These are phyloP conservation scores for Accipiter virgatus DNA, from an alignment of 2,113 vertebrate genomes.

Conservation along the genomic window DNA sequence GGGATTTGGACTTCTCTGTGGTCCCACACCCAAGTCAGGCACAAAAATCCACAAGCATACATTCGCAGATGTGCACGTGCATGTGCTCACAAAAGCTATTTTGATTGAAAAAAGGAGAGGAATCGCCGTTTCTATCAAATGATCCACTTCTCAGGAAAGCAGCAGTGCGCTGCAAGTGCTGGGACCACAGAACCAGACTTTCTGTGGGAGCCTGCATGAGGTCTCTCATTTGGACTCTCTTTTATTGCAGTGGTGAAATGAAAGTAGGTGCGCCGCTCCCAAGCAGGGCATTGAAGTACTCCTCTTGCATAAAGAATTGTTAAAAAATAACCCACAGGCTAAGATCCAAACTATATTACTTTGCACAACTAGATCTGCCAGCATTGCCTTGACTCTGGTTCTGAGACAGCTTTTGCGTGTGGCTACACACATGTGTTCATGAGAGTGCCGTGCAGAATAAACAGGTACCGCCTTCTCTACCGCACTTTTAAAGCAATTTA, in stretches of 20 bases:
- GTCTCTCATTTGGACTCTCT: neutral
- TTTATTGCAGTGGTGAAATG: neutral
- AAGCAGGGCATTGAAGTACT: neutral
- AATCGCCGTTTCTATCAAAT: neutral
- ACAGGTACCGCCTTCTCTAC: neutral
- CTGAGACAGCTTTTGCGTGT: neutral
- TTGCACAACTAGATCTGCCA: neutral
- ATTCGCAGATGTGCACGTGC: neutral
- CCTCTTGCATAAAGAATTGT: neutral
- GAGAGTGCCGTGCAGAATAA: neutral
- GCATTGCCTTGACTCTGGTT: neutral
- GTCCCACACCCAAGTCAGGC: slow-evolving; percentile 42
- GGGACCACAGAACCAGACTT: neutral
- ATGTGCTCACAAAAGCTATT: neutral
- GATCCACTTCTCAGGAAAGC: neutral
- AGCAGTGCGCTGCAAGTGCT: neutral
- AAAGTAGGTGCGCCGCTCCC: neutral
- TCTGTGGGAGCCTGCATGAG: neutral
- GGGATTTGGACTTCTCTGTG: slow-evolving; percentile 14
- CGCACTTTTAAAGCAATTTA: neutral
- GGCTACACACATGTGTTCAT: fast-evolving
- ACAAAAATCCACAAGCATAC: neutral
- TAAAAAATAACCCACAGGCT: neutral
- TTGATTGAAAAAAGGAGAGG: neutral
- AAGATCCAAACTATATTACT: neutral